phyloP scores from a whole-genome alignment of 2,113 vertebrate species.

The Lipophrys pholis region DNA sequence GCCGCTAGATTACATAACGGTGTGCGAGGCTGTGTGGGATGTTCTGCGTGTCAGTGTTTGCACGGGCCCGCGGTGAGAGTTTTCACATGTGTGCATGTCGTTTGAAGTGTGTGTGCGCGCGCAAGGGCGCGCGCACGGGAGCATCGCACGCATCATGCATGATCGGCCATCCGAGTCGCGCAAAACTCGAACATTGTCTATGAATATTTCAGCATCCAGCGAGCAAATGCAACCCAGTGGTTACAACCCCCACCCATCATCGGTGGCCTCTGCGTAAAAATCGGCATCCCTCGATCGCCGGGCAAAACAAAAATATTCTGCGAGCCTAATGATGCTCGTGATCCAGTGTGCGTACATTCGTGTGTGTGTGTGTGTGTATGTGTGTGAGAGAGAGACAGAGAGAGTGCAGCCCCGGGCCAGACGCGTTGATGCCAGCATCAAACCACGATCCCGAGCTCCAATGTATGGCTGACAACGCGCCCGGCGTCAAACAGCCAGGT shows the following conservation, averaged over 20 bases:
- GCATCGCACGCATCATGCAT: constrained; percentile 28
- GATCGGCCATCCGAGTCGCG: constrained; percentile 18
- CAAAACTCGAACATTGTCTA: constrained; percentile 20
- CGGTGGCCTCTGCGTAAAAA: constrained; percentile 60
- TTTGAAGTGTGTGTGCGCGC: constrained; percentile 25
- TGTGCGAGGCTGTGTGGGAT: constrained; percentile 48
- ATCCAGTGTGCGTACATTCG: constrained; percentile 25
- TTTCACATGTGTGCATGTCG: constrained; percentile 48
- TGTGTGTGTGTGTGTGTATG: no score
- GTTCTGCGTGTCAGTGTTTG: constrained; percentile 48
- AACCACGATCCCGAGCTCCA: constrained; percentile 20
- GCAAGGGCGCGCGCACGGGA: neutral
- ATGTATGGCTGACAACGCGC: constrained; percentile 23
- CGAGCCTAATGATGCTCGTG: constrained; percentile 42
- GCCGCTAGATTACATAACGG: constrained; percentile 67
- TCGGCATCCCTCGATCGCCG: constrained; percentile 38
- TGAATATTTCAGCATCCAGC: constrained; percentile 24
- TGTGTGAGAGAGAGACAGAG: no score
- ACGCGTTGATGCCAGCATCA: constrained; percentile 40
- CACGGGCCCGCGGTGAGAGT: constrained; percentile 56
- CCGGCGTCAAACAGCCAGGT: neutral
- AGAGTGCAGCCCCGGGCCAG: constrained; percentile 34
- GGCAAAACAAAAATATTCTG: constrained; percentile 11
- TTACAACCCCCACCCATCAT: neutral
- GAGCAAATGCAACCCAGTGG: neutral